phyloP scores from a whole-genome alignment of 2,888 invertebrate genomes.

The Urechis unicinctus region DNA sequence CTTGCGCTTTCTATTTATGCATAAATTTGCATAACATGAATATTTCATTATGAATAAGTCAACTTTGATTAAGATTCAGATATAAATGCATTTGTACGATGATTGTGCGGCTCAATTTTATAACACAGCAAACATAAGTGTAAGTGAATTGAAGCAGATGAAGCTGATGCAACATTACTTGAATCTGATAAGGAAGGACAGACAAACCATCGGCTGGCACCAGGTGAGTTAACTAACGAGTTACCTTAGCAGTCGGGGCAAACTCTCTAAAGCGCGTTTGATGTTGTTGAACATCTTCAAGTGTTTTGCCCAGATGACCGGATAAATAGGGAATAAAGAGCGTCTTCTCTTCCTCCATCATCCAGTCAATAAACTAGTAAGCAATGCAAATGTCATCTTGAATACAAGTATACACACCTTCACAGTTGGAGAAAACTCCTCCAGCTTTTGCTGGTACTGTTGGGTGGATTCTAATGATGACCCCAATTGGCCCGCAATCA shows the following conservation, averaged over 20 bases:
- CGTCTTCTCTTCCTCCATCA: slow-evolving; percentile 37
- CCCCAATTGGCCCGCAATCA: slow-evolving; percentile 62
- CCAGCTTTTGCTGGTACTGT: slow-evolving; percentile 39
- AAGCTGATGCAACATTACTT: too few species aligned
- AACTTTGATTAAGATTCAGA: too few species aligned
- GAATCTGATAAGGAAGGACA: too few species aligned
- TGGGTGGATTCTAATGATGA: slow-evolving; percentile 52
- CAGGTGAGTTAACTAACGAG: too few species aligned
- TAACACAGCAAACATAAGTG: too few species aligned
- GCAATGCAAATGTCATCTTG: not conserved
- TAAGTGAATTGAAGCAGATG: too few species aligned
- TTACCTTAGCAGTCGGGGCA: slow-evolving; percentile 40
- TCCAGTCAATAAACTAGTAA: slow-evolving; percentile 38
- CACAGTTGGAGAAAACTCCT: slow-evolving; percentile 43
- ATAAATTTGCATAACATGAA: not conserved
- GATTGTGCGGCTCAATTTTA: too few species aligned
- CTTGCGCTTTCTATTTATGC: slow-evolving; percentile 39
- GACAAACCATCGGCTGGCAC: too few species aligned
- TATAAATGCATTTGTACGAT: too few species aligned
- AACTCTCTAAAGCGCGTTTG: slow-evolving; percentile 36
- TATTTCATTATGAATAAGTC: not conserved
- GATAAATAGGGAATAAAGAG: slow-evolving; percentile 41
- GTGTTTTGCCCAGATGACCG: slow-evolving; percentile 35
- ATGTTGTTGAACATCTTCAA: slow-evolving; percentile 32
- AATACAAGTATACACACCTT: slow-evolving; percentile 39